Conservation (phyloP, 2,797 vertebrate genomes). For the Siniperca scherzeri region DNA sequence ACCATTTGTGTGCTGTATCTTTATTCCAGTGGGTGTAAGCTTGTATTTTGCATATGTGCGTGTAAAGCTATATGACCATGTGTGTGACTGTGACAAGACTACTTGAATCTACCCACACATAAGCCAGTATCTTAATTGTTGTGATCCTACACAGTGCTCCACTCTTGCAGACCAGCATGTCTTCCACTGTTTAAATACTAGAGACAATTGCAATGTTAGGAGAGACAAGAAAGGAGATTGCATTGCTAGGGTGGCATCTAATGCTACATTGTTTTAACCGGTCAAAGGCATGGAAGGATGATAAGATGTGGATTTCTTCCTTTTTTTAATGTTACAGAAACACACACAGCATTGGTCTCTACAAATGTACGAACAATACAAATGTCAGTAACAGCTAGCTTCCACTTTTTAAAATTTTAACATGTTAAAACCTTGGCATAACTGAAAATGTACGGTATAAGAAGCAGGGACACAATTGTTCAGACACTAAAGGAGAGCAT, state of each 20-base stretch:
- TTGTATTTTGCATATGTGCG: background rate
- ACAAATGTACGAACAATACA: background rate
- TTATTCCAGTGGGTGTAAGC: background rate
- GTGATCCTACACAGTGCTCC: constrained; percentile 6
- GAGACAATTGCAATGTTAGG: background rate
- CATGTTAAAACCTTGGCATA: background rate
- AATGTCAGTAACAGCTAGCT: background rate
- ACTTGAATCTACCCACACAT: constrained; percentile 3
- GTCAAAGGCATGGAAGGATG: background rate
- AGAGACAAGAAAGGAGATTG: background rate
- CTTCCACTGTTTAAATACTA: background rate
- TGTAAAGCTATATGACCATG: background rate
- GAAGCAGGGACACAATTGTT: background rate
- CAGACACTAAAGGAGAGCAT: background rate
- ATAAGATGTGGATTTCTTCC: background rate
- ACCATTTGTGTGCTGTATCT: background rate
- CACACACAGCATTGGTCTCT: background rate
- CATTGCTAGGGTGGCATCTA: background rate
- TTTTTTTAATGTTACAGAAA: background rate
- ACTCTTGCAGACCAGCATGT: background rate
- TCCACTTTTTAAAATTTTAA: background rate
- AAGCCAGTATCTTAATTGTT: background rate
- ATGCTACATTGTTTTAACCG: background rate
- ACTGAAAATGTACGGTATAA: background rate
- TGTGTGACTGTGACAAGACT: background rate